Base-by-base conservation (phyloP, 2,888 invertebrate species). In the Catocala nupta region DNA sequence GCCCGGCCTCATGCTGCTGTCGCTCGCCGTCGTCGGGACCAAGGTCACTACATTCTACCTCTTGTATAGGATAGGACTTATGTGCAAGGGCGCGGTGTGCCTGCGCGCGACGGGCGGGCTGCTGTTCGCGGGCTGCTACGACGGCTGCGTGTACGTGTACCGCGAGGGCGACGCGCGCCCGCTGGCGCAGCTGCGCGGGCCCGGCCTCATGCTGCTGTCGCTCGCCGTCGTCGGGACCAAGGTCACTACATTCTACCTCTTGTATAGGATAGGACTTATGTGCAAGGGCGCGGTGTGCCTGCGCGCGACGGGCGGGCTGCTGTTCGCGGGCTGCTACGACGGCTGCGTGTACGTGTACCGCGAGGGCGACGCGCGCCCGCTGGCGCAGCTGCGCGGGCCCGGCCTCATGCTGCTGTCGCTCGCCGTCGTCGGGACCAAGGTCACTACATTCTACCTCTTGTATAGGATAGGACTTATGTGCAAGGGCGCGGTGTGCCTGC, bases 281-380 rank as follows among this genome's bases (percentile, higher is more conserved):
- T 50, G 25, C 10, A 96, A 96, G 81, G 97, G 97, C 12, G 96
- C 96, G 52, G 96, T 96, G 45, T 96, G 97, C 68, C 95, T 97
- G 94, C 95, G 96, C 63, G 90, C 96, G 55, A 94, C 95, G 49
- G 95, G 12, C 36, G 1, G 36, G 36, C 91, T 96, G 47, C 88
- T 96, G 66, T 94, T 96, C 88, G 96, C 96, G 49, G 97, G 97
- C 71, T 97, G 97, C 90, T 97, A 97, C 85, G 97, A 97, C 90
- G 97, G 97, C 65, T 96, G 95, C 83, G 96, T 97, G 76, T 97
- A 97, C 86, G 95, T 97, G 64, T 96, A 96, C 87, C 93, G 96
- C 70, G 95, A 95, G 71, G 88, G 90, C 5, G 91, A 94, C 70
- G 85, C 88, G 1, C 89, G 95, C 10, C 95, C 96, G 73, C 81